Percentiles rank a stretch among this genome's conserved stretches.
These are phyloP conservation scores for Mellilla xanthometata DNA, from an alignment of 2,888 invertebrate species.

Conservation along the genomic window DNA sequence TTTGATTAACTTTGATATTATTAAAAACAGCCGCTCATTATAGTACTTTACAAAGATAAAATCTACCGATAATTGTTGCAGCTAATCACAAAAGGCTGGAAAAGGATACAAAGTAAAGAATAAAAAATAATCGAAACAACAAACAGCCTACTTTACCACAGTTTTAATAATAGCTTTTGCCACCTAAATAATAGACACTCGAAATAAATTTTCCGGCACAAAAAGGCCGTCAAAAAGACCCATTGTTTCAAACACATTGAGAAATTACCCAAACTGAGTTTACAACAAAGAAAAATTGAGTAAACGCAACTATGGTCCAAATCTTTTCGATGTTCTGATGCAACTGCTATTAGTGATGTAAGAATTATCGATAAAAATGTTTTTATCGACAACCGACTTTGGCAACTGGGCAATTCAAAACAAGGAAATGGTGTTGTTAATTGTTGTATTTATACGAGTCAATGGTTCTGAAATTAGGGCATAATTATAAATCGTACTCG, in stretches of 20 bases:
- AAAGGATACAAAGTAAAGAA: too few species aligned
- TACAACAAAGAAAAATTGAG: constrained; percentile 66
- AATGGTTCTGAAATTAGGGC: too few species aligned
- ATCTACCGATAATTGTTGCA: too few species aligned
- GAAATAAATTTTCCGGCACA: constrained; percentile 52
- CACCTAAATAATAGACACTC: constrained; percentile 16
- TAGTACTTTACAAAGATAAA: too few species aligned
- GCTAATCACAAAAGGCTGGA: too few species aligned
- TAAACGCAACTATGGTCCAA: constrained; percentile 59
- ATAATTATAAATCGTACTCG: too few species aligned
- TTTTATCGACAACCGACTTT: not conserved
- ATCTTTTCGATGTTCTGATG: constrained; percentile 59
- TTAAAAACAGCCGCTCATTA: too few species aligned
- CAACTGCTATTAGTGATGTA: constrained; percentile 45
- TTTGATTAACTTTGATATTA: too few species aligned
- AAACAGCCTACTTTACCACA: not conserved
- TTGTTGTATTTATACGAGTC: too few species aligned
- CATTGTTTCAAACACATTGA: constrained; percentile 65
- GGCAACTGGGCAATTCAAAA: too few species aligned
- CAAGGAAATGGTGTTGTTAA: too few species aligned
- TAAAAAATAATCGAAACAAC: constrained; percentile 14
- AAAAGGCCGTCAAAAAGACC: constrained; percentile 40
- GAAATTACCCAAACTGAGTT: constrained; percentile 45
- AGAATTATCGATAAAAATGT: not conserved
- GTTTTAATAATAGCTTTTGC: constrained; percentile 1